Conservation (phyloP, 2,888 invertebrate species). For the Alviniconcha strummeri region DNA sequence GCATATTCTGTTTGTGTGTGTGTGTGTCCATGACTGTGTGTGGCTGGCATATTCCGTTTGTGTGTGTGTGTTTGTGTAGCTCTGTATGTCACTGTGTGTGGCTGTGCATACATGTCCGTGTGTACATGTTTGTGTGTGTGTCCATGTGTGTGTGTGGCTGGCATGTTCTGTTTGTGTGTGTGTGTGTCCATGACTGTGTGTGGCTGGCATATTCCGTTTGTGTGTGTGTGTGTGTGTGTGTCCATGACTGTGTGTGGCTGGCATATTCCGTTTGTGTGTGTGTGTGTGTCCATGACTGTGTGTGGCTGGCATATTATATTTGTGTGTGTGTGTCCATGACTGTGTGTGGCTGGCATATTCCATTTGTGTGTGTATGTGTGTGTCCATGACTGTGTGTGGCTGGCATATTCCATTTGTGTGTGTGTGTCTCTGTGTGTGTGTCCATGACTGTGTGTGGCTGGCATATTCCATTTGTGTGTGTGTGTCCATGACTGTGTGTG, state of each 20-base stretch:
- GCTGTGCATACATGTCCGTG: neutral
- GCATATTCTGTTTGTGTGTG: neutral
- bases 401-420: neutral
- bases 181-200: neutral
- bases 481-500: neutral
- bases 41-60: neutral
- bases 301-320: no score
- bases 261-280: no score
- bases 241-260: no score
- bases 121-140: neutral
- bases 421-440: neutral
- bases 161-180: neutral
- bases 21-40: neutral
- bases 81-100: conserved; percentile 3
- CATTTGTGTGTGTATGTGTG: neutral
- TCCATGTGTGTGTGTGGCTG: no score
- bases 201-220: no score
- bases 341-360: no score
- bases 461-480: neutral
- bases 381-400: conserved; percentile 1
- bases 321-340: no score
- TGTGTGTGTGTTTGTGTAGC: neutral
- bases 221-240: no score
- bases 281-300: no score
- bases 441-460: no score